Conservation (phyloP, 2,113 vertebrate genomes). For the Megalops atlanticus region DNA sequence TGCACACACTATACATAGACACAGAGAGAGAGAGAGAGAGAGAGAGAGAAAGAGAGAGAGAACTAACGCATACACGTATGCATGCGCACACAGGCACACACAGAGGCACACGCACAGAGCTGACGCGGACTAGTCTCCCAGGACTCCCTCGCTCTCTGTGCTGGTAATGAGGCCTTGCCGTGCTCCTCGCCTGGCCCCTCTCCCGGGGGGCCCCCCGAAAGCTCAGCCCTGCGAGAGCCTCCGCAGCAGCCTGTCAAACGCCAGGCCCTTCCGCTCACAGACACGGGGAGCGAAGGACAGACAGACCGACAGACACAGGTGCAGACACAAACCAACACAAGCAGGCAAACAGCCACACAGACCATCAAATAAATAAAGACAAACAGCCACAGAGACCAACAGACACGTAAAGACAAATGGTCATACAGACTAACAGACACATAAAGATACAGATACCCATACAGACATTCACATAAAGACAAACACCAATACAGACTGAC, state of each 20-base stretch:
- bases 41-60: no score
- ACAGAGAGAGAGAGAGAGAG: no score
- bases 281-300: not conserved
- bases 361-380: not conserved
- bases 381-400: no score
- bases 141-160: constrained; percentile 57
- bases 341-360: constrained; percentile 14
- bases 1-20: no score
- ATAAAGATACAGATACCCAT: not conserved
- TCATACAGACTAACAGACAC: not conserved
- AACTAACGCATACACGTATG: not conserved
- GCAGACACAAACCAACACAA: constrained; percentile 23
- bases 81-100: not conserved
- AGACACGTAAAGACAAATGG: no score
- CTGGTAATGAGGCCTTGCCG: constrained; percentile 75
- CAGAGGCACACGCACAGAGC: not conserved
- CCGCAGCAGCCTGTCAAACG: not conserved
- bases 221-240: no score
- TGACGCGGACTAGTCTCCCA: constrained; percentile 68
- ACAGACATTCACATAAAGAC: not conserved
- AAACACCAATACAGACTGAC: not conserved
- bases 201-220: constrained; percentile 1
- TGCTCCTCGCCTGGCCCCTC: constrained; percentile 59
- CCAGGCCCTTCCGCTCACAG: not conserved
- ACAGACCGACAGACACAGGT: constrained; percentile 13